Percentiles rank a stretch among this genome's conserved stretches.
Conservation (phyloP, 2,113 vertebrate species). For the Dolichallabes microphthalmus region DNA sequence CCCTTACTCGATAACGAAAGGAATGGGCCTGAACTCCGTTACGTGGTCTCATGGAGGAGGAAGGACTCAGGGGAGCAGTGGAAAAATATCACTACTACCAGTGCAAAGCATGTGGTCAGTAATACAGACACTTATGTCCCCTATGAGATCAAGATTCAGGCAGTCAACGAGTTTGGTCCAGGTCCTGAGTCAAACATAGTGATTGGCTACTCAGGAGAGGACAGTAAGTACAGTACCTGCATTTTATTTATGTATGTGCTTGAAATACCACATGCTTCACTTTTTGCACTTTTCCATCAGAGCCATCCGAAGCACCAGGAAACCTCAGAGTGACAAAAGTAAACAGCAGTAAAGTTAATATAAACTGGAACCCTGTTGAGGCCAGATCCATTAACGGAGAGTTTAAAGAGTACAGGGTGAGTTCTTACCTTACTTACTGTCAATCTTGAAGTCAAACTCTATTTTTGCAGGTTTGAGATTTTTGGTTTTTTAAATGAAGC, state of each 20-base stretch:
- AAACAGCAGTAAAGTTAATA: slow-evolving; percentile 80
- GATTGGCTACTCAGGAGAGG: slow-evolving; percentile 90
- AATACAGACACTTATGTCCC: slow-evolving; percentile 85
- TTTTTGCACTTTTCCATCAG: slow-evolving; percentile 62
- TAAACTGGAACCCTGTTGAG: slow-evolving; percentile 88
- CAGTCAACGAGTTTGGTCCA: slow-evolving; percentile 84
- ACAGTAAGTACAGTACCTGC: slow-evolving; percentile 86
- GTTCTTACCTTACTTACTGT: slow-evolving; percentile 46
- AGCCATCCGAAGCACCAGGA: slow-evolving; percentile 82
- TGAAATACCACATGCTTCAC: background rate
- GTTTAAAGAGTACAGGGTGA: slow-evolving; percentile 94
- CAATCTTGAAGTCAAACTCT: background rate
- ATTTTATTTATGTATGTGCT: background rate
- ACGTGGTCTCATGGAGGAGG: slow-evolving; percentile 84
- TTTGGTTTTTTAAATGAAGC: too few relatives aligned
- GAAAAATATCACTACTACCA: slow-evolving; percentile 77
- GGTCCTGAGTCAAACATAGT: slow-evolving; percentile 82
- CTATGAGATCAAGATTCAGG: slow-evolving; percentile 92
- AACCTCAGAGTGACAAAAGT: slow-evolving; percentile 81
- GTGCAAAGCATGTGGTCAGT: slow-evolving; percentile 74
- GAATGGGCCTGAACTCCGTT: slow-evolving; percentile 87
- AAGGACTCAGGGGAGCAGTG: slow-evolving; percentile 80
- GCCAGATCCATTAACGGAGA: slow-evolving; percentile 84
- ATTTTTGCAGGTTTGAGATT: too few relatives aligned
- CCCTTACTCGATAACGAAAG: slow-evolving; percentile 76